Conservation (phyloP, 2,888 invertebrate genomes). For the Scelioninae gen. 2 region DNA sequence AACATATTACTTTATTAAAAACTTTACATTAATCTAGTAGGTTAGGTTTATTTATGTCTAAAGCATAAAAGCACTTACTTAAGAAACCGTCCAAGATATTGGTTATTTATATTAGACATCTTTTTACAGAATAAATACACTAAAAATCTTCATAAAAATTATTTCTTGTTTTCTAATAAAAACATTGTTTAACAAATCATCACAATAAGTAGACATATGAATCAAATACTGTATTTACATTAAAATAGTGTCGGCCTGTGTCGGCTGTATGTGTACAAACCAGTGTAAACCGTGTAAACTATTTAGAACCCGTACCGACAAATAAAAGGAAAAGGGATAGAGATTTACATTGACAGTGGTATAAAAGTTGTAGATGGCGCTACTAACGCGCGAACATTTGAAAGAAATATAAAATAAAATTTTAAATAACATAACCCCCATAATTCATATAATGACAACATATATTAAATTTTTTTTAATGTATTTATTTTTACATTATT, state of each 20-base stretch:
- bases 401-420: background rate
- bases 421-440: too few species aligned
- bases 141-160: slow-evolving; percentile 4
- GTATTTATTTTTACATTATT: background rate
- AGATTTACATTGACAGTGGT: slow-evolving; percentile 29
- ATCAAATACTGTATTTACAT: slow-evolving; percentile 12
- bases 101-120: slow-evolving; percentile 26
- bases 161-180: slow-evolving; percentile 4
- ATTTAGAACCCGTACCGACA: too few species aligned
- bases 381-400: slow-evolving; percentile 11
- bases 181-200: slow-evolving; percentile 17
- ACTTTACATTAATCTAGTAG: slow-evolving; percentile 2
- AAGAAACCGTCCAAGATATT: slow-evolving; percentile 41
- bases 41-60: slow-evolving; percentile 23
- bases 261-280: too few species aligned
- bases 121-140: slow-evolving; percentile 8
- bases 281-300: too few species aligned
- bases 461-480: too few species aligned
- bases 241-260: too few species aligned
- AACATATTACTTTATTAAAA: too few species aligned
- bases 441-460: too few species aligned
- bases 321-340: too few species aligned
- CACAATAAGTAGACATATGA: slow-evolving; percentile 25
- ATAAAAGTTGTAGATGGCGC: slow-evolving; percentile 17
- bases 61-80: slow-evolving; percentile 26